Conservation (phyloP, 2,113 vertebrate species). For the Beaufortia kweichowensis region DNA sequence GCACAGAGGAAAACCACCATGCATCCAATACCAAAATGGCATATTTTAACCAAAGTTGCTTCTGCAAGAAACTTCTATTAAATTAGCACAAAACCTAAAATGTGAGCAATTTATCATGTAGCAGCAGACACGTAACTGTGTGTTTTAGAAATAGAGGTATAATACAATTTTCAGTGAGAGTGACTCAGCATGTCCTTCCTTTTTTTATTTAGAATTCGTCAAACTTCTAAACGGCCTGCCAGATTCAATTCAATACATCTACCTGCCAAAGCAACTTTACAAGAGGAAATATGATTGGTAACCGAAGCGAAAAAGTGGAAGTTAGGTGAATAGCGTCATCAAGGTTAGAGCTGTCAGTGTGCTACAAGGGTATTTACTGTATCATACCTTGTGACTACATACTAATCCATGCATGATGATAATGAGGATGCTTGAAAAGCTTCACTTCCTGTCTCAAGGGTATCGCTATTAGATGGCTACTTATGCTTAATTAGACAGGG, state of each 20-base stretch:
- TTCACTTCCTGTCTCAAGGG: background rate
- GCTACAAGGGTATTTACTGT: constrained; percentile 12
- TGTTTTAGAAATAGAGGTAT: constrained; percentile 18
- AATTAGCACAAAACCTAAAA: constrained; percentile 1
- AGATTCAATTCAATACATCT: constrained; percentile 30
- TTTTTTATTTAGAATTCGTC: constrained; percentile 20
- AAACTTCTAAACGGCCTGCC: constrained; percentile 25
- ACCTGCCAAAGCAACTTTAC: constrained; percentile 3
- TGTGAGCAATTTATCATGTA: constrained; percentile 13
- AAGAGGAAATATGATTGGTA: background rate
- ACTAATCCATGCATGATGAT: constrained; percentile 6
- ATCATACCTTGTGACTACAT: background rate
- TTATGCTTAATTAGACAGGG: constrained; percentile 25
- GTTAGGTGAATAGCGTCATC: constrained; percentile 8
- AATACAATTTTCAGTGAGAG: constrained; percentile 20
- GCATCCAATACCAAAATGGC: background rate
- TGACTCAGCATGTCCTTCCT: constrained; percentile 41
- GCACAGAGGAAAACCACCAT: background rate
- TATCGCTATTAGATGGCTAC: constrained; percentile 1
- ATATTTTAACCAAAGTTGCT: background rate
- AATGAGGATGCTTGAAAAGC: constrained; percentile 22
- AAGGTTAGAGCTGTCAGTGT: background rate
- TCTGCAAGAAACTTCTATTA: background rate
- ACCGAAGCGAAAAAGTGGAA: background rate
- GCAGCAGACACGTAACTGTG: background rate